Conservation (phyloP, 2,888 invertebrate species). For the Sepiola atlantica region DNA sequence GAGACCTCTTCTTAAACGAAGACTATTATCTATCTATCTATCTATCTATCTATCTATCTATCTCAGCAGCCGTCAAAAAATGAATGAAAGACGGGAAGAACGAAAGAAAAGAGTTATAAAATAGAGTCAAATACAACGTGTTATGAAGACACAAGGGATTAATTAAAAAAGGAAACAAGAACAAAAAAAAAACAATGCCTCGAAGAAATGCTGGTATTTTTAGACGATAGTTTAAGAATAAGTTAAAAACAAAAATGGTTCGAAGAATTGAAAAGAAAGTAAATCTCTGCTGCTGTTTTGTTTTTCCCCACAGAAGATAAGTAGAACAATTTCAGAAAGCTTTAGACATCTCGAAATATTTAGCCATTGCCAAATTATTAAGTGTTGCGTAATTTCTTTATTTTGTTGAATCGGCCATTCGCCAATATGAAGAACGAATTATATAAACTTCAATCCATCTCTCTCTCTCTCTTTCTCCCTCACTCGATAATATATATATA, state of each 20-base stretch:
- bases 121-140: too few relatives aligned
- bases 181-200: too few relatives aligned
- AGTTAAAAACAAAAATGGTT: too few relatives aligned
- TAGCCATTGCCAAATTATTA: not conserved
- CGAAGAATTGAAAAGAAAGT: not conserved
- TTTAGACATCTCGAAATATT: not conserved
- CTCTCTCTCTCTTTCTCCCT: not conserved
- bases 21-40: too few relatives aligned
- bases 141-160: not conserved
- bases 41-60: too few relatives aligned
- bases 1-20: too few relatives aligned
- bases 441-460: too few relatives aligned
- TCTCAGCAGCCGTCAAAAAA: too few relatives aligned
- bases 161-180: not conserved
- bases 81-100: not conserved
- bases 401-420: too few relatives aligned
- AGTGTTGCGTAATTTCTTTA: conserved; percentile 32
- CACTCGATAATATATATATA: not conserved
- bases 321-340: not conserved
- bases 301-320: not conserved
- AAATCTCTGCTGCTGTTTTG: not conserved
- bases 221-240: too few relatives aligned
- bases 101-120: not conserved
- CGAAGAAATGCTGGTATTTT: too few relatives aligned
- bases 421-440: not conserved